Conservation (phyloP, 1,140 invertebrate species). For the Grapholita molesta region DNA sequence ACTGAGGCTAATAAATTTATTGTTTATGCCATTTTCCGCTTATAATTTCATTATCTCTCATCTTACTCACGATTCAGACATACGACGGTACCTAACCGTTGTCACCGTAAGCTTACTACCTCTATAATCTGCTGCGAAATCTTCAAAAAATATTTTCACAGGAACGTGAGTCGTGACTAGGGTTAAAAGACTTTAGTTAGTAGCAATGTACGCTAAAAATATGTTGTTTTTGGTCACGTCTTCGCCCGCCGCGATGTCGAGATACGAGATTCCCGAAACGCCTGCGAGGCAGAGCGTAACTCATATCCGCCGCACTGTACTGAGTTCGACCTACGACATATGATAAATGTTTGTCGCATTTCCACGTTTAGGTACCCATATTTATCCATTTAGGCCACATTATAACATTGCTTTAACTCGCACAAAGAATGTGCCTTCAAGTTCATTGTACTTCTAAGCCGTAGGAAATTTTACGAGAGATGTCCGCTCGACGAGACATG, state of each 20-base stretch:
- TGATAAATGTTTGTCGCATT: neutral
- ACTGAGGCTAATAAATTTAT: too few relatives aligned
- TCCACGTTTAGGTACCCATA: neutral
- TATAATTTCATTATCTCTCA: neutral
- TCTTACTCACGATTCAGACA: conserved; percentile 25
- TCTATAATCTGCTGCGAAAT: conserved; percentile 46
- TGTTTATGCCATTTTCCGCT: neutral
- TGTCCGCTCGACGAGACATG: conserved; percentile 52
- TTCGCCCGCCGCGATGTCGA: conserved; percentile 41
- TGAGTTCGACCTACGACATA: neutral
- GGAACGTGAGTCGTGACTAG: conserved; percentile 54
- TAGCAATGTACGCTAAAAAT: conserved; percentile 33
- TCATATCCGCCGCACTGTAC: neutral
- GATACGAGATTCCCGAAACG: conserved; percentile 43
- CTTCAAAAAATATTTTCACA: conserved; percentile 44
- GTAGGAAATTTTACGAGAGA: conserved; percentile 69
- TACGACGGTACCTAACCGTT: conserved; percentile 31
- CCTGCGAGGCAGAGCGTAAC: conserved; percentile 27
- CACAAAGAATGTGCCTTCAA: conserved; percentile 23
- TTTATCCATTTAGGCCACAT: neutral
- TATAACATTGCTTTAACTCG: neutral
- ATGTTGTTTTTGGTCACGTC: conserved; percentile 43
- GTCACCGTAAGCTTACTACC: conserved; percentile 29
- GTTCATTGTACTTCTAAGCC: conserved; percentile 58
- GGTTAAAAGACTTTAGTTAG: conserved; percentile 37